Evolutionary conservation across 2,888 invertebrate genomes (phyloP).

Genomic region (Caenorhabditis sp.): DNA sequence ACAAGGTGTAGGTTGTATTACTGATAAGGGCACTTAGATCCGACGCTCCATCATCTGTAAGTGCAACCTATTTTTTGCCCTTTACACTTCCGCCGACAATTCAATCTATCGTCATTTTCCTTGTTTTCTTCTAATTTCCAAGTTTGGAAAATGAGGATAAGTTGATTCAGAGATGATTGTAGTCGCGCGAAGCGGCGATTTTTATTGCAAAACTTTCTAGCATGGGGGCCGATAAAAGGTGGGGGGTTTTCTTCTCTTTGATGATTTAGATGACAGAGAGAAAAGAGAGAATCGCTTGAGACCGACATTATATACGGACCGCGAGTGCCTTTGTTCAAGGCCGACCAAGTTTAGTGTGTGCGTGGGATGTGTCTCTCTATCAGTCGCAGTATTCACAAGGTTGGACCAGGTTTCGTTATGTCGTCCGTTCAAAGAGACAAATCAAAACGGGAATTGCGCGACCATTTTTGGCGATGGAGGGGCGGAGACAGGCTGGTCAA

Average conservation of each 20-base stretch:
- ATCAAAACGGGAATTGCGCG: slow-evolving; percentile 31
- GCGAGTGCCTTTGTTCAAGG: slow-evolving; percentile 48
- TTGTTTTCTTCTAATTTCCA: slow-evolving; percentile 6
- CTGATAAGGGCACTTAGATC: slow-evolving; percentile 39
- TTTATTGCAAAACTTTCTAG: slow-evolving; percentile 25
- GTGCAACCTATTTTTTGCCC: slow-evolving; percentile 38
- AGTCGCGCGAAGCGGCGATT: slow-evolving; percentile 7
- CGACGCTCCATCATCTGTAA: slow-evolving; percentile 15
- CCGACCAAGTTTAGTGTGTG: slow-evolving; percentile 33
- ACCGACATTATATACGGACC: slow-evolving; percentile 57
- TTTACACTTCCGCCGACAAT: slow-evolving; percentile 4
- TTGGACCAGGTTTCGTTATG: slow-evolving; percentile 16
- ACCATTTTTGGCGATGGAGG: slow-evolving; percentile 34
- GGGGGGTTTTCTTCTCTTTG: background rate
- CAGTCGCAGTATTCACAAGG: slow-evolving; percentile 41
- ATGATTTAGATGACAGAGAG: slow-evolving; percentile 50
- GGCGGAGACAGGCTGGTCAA: slow-evolving; percentile 13
- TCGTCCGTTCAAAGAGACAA: slow-evolving; percentile 39
- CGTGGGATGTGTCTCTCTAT: slow-evolving; percentile 31
- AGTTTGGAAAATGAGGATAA: slow-evolving; percentile 8
- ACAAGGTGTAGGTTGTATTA: background rate
- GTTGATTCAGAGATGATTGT: slow-evolving; percentile 34
- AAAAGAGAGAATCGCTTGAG: slow-evolving; percentile 32
- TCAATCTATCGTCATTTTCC: slow-evolving; percentile 4
- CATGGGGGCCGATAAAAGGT: slow-evolving; percentile 10